These are phyloP conservation scores for Aphrocallistes beatrix DNA, from an alignment of 37 sponge, comb jelly and placozoan genomes.

Conservation along the genomic window DNA sequence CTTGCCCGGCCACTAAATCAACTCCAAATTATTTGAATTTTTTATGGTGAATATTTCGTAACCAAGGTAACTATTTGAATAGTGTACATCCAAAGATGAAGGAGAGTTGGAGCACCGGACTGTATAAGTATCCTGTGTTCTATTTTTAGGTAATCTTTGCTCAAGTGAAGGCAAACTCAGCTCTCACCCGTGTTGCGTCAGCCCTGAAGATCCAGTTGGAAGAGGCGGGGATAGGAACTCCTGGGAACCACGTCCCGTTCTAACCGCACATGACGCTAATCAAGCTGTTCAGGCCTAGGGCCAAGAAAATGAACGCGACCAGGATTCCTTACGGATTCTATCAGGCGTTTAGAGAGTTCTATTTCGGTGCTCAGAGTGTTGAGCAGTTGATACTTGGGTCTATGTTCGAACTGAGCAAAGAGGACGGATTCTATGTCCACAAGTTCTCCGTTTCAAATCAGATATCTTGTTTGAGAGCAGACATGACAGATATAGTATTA, in stretches of 20 bases:
- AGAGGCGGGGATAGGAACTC: conserved; percentile 54
- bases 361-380: conserved; percentile 40
- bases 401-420: conserved; percentile 40
- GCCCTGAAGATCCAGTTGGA: conserved; percentile 45
- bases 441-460: conserved; percentile 27
- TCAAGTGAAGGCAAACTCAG: conserved; percentile 28
- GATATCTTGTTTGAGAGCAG: conserved; percentile 22
- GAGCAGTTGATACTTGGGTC: conserved; percentile 41
- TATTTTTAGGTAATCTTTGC: conserved; percentile 36
- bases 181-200: conserved; percentile 37
- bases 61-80: no score
- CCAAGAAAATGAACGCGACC: conserved; percentile 27
- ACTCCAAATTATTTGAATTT: no score
- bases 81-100: no score
- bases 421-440: conserved; percentile 49
- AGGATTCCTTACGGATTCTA: conserved; percentile 31
- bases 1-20: no score
- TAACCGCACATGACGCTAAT: conserved; percentile 74
- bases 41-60: no score
- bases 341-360: conserved; percentile 3
- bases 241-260: conserved; percentile 61
- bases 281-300: conserved; percentile 60
- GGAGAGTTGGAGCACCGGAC: no score
- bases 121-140: no score
- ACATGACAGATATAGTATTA: not conserved